Evolutionary conservation across 2,888 invertebrate species (phyloP), one percentile per base, ranked within the genome.

Genomic region (Agrenia bidenticulata): DNA sequence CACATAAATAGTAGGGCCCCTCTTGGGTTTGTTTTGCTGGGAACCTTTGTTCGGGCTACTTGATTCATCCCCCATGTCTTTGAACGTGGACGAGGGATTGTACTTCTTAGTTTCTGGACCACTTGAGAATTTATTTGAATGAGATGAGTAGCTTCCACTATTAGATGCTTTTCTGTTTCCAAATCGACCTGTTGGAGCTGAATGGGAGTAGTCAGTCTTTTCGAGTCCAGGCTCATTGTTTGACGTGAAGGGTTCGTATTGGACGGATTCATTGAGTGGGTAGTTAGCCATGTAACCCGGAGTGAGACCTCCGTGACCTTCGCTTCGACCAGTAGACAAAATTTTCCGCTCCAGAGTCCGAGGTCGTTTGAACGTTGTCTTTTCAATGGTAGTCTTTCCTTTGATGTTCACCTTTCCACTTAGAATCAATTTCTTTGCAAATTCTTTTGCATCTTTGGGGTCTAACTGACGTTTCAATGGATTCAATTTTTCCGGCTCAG

Each of bases 391-490:
- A 60, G 89, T 89, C 78, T 91, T 92, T 63, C 89, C 88, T 67
- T 90, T 90, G 0, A 92, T 90, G 62, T 89, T 88, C 74, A 94
- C 92, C 58, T 92, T 94, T 11, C 96, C 96, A 71, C 93, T 92
- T 81, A 93, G 93, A 1, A 96, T 87, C n/a, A 96, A 82, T 79
- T 95, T 96, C 63, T 94, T 90, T 0, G 95, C 96, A 26, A 94
- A 91, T 83, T 96, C 95, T 53, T 94, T 87, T 1, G 96, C 95
- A 83, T 95, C 94, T 64, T 93, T 85, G 0, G 92, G 92, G 81
- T 94, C 93, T 4, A 92, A 88, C 0, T 91, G 90, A 23, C 93
- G 84, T 79, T 94, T 94, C 62, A 89, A 84, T 1, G 90, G 89
- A 26, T 77, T 78, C 11, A 82, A 80, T 75, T 92, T 89, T 78